Evolutionary conservation across 2,797 vertebrate species (phyloP).

Genomic region (Anguilla pacifica): DNA sequence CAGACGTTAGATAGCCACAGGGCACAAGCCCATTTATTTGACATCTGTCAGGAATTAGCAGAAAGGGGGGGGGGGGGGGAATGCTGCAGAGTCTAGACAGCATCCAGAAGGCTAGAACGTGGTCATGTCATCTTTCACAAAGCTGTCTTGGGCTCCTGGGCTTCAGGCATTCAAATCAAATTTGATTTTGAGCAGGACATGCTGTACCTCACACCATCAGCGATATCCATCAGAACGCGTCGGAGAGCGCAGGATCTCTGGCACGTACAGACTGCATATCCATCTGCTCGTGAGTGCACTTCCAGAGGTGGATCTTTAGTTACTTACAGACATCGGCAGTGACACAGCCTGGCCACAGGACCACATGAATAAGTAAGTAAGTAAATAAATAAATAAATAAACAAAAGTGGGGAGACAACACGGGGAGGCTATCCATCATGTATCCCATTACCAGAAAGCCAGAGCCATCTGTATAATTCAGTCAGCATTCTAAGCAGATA

Average conservation of each 20-base stretch:
- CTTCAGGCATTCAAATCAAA: conserved; percentile 18
- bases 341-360: conserved; percentile 66
- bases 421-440: conserved; percentile 74
- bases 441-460: conserved; percentile 73
- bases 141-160: background rate
- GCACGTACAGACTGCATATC: no score
- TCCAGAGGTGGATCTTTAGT: conserved; percentile 6
- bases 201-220: background rate
- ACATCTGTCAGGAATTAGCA: conserved; percentile 48
- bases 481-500: conserved; percentile 74
- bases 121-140: conserved; percentile 5
- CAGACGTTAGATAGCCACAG: conserved; percentile 9
- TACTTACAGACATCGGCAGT: conserved; percentile 29
- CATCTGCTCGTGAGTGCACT: background rate
- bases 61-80: conserved; percentile 14
- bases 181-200: conserved; percentile 19
- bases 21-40: conserved; percentile 28
- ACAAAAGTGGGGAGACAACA: conserved; percentile 63
- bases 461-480: conserved; percentile 72
- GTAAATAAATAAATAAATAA: conserved; percentile 75
- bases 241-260: conserved; percentile 41
- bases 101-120: conserved; percentile 13
- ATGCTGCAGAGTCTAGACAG: conserved; percentile 24
- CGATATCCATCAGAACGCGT: background rate
- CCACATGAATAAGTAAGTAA: conserved; percentile 73